These are phyloP conservation scores for Chlorops oryzae DNA, from an alignment of 1,140 invertebrate species.

Conservation along the genomic window DNA sequence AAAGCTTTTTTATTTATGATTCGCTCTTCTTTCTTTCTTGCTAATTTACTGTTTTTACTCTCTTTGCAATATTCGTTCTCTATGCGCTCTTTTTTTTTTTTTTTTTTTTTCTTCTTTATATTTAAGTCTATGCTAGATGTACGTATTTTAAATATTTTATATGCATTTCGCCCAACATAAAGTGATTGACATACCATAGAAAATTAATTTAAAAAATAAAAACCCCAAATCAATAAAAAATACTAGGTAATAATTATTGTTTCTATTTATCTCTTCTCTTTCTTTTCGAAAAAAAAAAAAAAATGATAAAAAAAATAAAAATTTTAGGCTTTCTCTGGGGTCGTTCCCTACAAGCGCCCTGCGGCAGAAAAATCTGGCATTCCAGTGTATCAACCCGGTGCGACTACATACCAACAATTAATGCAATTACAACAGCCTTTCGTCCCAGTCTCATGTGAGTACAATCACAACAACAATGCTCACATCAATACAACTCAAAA, in stretches of 20 bases:
- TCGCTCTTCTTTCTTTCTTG: no score
- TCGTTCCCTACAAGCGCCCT: constrained; percentile 90
- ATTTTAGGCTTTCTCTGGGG: constrained; percentile 81
- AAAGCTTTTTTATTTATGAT: no score
- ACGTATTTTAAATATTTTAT: not conserved
- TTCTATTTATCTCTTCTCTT: constrained; percentile 10
- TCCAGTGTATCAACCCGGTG: constrained; percentile 88
- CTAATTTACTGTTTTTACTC: no score
- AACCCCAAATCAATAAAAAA: constrained; percentile 7
- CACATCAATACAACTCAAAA: constrained; percentile 3
- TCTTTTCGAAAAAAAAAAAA: constrained; percentile 1
- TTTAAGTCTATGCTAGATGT: not conserved
- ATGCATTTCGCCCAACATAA: not conserved
- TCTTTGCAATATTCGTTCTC: no score
- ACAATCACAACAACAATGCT: constrained; percentile 51
- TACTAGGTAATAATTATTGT: constrained; percentile 10
- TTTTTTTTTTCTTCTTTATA: not conserved
- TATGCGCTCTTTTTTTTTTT: no score
- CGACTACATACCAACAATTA: constrained; percentile 87
- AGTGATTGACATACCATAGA: not conserved
- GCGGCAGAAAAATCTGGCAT: constrained; percentile 91
- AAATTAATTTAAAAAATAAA: constrained; percentile 12
- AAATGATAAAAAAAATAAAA: no score
- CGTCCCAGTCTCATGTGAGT: constrained; percentile 89
- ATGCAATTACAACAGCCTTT: constrained; percentile 92